Percentiles rank a stretch among this genome's conserved stretches.
phyloP scores from a whole-genome alignment of 2,113 vertebrate genomes.

The Melanerpes aurifrons region DNA sequence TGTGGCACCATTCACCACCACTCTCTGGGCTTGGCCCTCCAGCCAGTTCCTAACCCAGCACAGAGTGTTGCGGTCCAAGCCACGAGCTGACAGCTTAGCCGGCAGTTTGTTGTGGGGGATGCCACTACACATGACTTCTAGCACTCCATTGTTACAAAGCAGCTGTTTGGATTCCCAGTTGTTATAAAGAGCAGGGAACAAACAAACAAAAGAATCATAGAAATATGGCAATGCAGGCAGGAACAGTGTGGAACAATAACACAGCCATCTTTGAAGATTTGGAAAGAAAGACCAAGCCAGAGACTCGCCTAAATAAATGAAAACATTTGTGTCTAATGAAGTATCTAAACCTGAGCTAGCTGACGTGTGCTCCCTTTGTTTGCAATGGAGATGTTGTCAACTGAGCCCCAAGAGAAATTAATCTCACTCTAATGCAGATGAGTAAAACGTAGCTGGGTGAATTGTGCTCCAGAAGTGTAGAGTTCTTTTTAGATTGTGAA shows the following conservation, averaged over 20 bases:
- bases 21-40: too few relatives aligned
- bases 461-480: not conserved
- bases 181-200: not conserved
- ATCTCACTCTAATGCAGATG: not conserved
- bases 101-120: too few relatives aligned
- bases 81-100: too few relatives aligned
- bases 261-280: not conserved
- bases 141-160: not conserved
- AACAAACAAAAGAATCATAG: not conserved
- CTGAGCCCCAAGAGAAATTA: not conserved
- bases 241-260: not conserved
- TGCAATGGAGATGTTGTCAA: not conserved
- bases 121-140: not conserved
- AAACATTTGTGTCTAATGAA: not conserved
- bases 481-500: not conserved
- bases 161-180: not conserved
- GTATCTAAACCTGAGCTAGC: not conserved
- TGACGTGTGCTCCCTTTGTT: not conserved
- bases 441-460: not conserved
- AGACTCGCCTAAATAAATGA: not conserved
- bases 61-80: too few relatives aligned
- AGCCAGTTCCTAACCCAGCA: too few relatives aligned
- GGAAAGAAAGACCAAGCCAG: not conserved
- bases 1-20: too few relatives aligned
- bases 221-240: not conserved